Evolutionary conservation across 2,797 vertebrate species (phyloP).

Genomic region (Simalia tracyae): DNA sequence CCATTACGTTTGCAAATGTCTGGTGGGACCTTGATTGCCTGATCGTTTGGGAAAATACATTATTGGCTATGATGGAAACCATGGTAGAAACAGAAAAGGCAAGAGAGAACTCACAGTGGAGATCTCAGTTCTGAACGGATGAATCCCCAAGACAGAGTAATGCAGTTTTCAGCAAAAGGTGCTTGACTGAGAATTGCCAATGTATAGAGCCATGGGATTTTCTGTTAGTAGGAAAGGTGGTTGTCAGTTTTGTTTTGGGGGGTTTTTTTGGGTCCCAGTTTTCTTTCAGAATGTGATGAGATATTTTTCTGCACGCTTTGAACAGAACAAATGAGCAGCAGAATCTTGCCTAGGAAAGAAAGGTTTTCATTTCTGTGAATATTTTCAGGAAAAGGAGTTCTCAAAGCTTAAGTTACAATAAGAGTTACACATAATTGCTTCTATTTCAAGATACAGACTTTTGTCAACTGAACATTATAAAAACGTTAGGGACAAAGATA

Average conservation of each 20-base stretch:
- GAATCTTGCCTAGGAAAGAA: constrained; percentile 24
- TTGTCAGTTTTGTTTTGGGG: not conserved
- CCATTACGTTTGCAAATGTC: not conserved
- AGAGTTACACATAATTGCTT: constrained; percentile 53
- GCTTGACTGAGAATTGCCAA: not conserved
- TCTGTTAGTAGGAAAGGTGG: not conserved
- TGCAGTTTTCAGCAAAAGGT: not conserved
- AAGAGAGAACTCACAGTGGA: not conserved
- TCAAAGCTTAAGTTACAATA: constrained; percentile 60
- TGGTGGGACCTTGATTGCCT: not conserved
- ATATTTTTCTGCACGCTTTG: constrained; percentile 19
- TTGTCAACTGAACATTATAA: constrained; percentile 62
- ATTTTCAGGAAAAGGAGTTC: constrained; percentile 58
- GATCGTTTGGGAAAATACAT: not conserved
- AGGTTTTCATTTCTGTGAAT: constrained; percentile 53
- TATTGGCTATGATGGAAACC: not conserved
- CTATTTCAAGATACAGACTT: constrained; percentile 41
- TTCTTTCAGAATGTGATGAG: constrained; percentile 26
- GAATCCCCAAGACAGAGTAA: not conserved
- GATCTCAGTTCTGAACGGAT: not conserved
- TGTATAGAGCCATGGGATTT: not conserved
- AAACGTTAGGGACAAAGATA: constrained; percentile 47
- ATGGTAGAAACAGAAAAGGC: not conserved
- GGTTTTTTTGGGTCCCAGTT: not conserved
- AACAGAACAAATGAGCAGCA: constrained; percentile 9